Conservation (phyloP, 2,888 invertebrate species). For the Parnassius glacialis region DNA sequence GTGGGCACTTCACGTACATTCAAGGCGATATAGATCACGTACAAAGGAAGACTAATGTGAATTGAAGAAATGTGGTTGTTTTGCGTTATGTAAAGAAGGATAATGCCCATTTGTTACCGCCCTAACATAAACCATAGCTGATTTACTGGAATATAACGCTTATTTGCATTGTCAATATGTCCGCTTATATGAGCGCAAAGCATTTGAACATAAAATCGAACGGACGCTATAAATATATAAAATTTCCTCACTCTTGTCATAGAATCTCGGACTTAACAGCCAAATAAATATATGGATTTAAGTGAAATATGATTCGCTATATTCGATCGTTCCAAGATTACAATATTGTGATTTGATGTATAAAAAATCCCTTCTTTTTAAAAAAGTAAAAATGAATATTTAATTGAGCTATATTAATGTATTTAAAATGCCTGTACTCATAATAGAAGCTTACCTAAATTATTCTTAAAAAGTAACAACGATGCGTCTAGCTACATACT, state of each 20-base stretch:
- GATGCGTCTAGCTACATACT: slow-evolving; percentile 23
- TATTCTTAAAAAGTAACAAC: slow-evolving; percentile 16
- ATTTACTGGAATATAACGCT: slow-evolving; percentile 65
- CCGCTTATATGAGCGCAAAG: slow-evolving; percentile 54
- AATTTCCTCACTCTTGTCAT: slow-evolving; percentile 52
- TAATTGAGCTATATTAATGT: not conserved
- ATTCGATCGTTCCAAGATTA: slow-evolving; percentile 54
- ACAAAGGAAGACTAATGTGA: slow-evolving; percentile 51
- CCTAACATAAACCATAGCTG: slow-evolving; percentile 53
- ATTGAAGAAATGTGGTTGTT: slow-evolving; percentile 54
- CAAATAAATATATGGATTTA: too few relatives aligned
- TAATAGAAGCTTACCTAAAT: slow-evolving; percentile 12
- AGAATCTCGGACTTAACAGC: slow-evolving; percentile 64
- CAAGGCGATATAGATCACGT: slow-evolving; percentile 45
- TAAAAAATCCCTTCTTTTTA: too few relatives aligned
- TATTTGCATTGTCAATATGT: slow-evolving; percentile 70
- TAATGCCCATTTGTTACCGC: slow-evolving; percentile 52
- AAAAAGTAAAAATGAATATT: not conserved
- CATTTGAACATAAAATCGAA: slow-evolving; percentile 61
- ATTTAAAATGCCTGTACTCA: slow-evolving; percentile 2
- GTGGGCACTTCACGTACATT: slow-evolving; percentile 44
- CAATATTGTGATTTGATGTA: slow-evolving; percentile 28
- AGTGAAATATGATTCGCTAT: slow-evolving; percentile 58
- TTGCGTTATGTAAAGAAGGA: slow-evolving; percentile 53
- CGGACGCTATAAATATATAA: slow-evolving; percentile 66